Evolutionary conservation across 1,140 invertebrate genomes (phyloP), one percentile per base, ranked within the genome.

Genomic region (Drosophila lini): DNA sequence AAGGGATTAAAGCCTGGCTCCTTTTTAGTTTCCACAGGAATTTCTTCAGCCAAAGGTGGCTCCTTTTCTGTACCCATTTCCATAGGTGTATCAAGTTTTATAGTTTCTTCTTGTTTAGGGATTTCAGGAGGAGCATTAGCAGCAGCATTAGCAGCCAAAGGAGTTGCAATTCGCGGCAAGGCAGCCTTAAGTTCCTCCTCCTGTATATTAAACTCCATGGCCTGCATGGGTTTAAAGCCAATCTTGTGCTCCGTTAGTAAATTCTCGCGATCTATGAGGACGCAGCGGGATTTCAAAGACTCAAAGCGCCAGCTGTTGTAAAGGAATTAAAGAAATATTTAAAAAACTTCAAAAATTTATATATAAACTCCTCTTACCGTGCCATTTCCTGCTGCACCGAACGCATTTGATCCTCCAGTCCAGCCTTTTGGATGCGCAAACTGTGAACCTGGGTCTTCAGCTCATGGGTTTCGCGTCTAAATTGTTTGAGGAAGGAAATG

Each of bases 391-490:
- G 82, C 61, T 92, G 85, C 15, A 78, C 56, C 38, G 91, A 89
- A 2, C 82, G 85, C 69, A 91, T 52, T 13, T 91, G 82, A 42
- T 89, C 83, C 67, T 92, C 91, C 34, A 91, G 64, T 16, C 71
- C 81, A 41, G 85, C 85, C 65, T 92, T 92, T 55, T 92, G 85
- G 41, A 92, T 77, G 42, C 81, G 81, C 67, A 82, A 63, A 62
- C 78, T 83, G 32, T 84, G 83, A 16, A 92, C 50, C 61, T 92
- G 80, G 41, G 52, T 48, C 75, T 92, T 92, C 55, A 92, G 67
- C 44, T 92, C 89, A 40, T 85, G 86, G n/a, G 89, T 92, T 84
- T 92, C 91, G 68, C 81, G 84, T 82, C 91, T 92, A 91, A 78
- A 91, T 81, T 22, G 34, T 16, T 5, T 50, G 4, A 25, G 19